Conservation (phyloP, 2,888 invertebrate species). For the Plagiodera versicolora region DNA sequence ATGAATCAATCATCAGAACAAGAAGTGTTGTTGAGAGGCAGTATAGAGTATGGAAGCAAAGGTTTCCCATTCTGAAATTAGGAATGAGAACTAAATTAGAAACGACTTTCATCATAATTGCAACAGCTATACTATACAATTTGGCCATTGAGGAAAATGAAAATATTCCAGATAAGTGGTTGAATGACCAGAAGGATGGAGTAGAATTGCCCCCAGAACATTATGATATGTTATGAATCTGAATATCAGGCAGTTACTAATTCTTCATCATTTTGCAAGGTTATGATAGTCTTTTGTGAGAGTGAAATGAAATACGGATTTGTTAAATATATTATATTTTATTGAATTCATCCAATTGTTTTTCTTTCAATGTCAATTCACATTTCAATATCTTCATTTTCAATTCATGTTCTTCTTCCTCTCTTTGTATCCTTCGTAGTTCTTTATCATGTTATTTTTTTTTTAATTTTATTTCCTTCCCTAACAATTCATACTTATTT, state of each 20-base stretch:
- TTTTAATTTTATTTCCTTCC: too few species aligned
- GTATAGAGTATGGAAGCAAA: constrained; percentile 7
- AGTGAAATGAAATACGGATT: not conserved
- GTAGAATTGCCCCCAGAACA: not conserved
- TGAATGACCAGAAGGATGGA: constrained; percentile 3
- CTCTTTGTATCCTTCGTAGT: too few species aligned
- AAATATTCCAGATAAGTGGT: constrained; percentile 10
- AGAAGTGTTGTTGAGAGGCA: constrained; percentile 4
- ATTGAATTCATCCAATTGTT: too few species aligned
- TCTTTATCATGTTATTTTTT: too few species aligned
- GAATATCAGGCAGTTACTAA: constrained; percentile 9
- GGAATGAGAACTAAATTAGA: constrained; percentile 9
- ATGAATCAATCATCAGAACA: constrained; percentile 9
- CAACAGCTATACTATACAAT: constrained; percentile 10
- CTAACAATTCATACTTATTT: too few species aligned
- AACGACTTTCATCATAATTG: constrained; percentile 1
- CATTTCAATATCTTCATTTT: too few species aligned
- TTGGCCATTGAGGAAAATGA: constrained; percentile 6
- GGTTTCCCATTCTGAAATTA: constrained; percentile 4
- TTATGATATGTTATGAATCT: not conserved
- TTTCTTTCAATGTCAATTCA: too few species aligned
- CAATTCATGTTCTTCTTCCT: too few species aligned
- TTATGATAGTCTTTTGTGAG: not conserved
- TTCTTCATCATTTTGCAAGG: constrained; percentile 12
- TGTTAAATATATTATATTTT: too few species aligned